phyloP scores from a whole-genome alignment of 2,888 invertebrate species.

The Drosophila testacea region DNA sequence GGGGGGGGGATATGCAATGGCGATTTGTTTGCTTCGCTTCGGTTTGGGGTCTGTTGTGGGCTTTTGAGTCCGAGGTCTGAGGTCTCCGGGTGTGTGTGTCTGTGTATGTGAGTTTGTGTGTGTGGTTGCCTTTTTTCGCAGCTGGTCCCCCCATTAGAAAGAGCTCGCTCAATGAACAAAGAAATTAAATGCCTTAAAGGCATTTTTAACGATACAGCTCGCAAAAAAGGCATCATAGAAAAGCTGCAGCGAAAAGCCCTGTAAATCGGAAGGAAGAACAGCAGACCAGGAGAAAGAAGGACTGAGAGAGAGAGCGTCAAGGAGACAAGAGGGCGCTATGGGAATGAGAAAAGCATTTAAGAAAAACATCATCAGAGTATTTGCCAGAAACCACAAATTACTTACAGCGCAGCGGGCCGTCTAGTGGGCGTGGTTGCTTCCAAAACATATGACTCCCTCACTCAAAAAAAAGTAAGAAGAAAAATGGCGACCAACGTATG shows the following conservation, averaged over 20 bases:
- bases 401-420: slow-evolving; percentile 77
- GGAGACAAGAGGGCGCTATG: slow-evolving; percentile 19
- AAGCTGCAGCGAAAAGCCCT: slow-evolving; percentile 37
- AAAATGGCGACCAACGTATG: slow-evolving; percentile 55
- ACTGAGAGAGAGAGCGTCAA: neutral
- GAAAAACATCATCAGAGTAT: slow-evolving; percentile 80
- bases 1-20: slow-evolving; percentile 41
- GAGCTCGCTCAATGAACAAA: slow-evolving; percentile 72
- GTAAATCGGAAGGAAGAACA: slow-evolving; percentile 40
- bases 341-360: slow-evolving; percentile 74
- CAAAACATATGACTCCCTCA: slow-evolving; percentile 55
- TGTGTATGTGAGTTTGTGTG: slow-evolving; percentile 1
- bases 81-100: neutral
- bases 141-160: slow-evolving; percentile 48
- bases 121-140: slow-evolving; percentile 54
- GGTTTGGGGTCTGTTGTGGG: slow-evolving; percentile 23
- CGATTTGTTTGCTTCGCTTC: slow-evolving; percentile 50
- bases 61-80: slow-evolving; percentile 3
- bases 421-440: slow-evolving; percentile 60
- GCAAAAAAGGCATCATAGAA: slow-evolving; percentile 43
- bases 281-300: slow-evolving; percentile 14
- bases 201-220: slow-evolving; percentile 76
- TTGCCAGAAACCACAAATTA: slow-evolving; percentile 81
- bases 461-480: slow-evolving; percentile 7
- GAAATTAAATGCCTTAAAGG: slow-evolving; percentile 80